Evolutionary conservation across 1,140 invertebrate species (phyloP), one percentile per base, ranked within the genome.

Genomic region (Calycopis cecrops): DNA sequence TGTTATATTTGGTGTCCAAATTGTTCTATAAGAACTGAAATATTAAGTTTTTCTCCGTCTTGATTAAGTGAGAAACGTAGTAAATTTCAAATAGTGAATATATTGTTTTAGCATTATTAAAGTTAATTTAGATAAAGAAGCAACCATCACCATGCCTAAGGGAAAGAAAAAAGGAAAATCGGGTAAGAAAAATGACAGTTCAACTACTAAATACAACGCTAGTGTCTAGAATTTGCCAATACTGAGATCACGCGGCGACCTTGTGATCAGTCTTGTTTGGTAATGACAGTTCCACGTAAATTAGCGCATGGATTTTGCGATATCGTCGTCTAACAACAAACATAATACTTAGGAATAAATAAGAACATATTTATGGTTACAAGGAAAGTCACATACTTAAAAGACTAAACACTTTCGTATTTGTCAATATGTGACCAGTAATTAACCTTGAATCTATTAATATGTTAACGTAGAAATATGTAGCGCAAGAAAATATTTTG

Each of bases 141-240:
- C 60, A 69, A 60, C 62, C 52, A 65, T 65, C 72, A 85, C 53
- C 67, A 88, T 88, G 84, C 86, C 81, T 73, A 87, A 87, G 79
- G 83, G 83, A 73, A 87, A 86, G 73, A 86, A 79, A 76, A 88
- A 87, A 77, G 83, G 83, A 74, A 88, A 85, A 81, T 81, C 71
- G 69, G 86, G 86, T 88, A 44, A 83, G 85, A 44, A 42, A 14
- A 9, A 2, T 8, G 0, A 18, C 21, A 28, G 34, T 34, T 34
- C 34, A 34, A 14, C 28, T 21, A 33, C 9, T 14, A 40, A 9
- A 35, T 28, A 34, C 33, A 17, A 52, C 18, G 44, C 44, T 34
- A 34, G 9, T 8, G 40, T 35, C 21, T 71, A 70, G 68, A 73
- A 73, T 79, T 72, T 75, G 69, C 69, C 65, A 71, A 71, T 67